Conservation (phyloP, 2,113 vertebrate species). For the Rhabdornis inornatus region DNA sequence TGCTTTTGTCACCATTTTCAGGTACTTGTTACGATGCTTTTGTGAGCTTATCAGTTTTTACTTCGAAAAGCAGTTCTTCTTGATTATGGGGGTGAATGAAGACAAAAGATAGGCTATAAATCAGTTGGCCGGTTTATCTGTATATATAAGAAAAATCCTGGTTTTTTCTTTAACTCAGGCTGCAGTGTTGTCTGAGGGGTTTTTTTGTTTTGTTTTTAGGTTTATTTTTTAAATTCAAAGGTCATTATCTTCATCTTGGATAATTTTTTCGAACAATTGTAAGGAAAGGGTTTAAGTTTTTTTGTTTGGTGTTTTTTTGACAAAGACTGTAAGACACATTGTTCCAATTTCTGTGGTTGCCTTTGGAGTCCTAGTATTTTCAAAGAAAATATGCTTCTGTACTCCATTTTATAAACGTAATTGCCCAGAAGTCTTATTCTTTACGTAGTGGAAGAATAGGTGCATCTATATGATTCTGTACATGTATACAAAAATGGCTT, state of each 20-base stretch:
- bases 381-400: not conserved
- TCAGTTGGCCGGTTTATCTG: fast-evolving
- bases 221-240: not conserved
- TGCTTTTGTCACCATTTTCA: not conserved
- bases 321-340: not conserved
- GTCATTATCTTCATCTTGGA: not conserved
- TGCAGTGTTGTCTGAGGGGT: not conserved
- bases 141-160: not conserved
- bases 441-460: not conserved
- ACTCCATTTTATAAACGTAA: not conserved
- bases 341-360: not conserved
- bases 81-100: not conserved
- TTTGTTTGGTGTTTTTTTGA: not conserved
- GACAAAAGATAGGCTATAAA: not conserved
- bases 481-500: fast-evolving
- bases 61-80: not conserved
- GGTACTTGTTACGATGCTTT: not conserved
- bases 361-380: not conserved
- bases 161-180: not conserved
- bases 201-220: not conserved
- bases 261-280: not conserved
- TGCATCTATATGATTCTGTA: not conserved
- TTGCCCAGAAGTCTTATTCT: not conserved
- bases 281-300: not conserved
- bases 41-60: not conserved